Evolutionary conservation across 2,888 invertebrate genomes (phyloP).

Genomic region (Adelognathus sp.): DNA sequence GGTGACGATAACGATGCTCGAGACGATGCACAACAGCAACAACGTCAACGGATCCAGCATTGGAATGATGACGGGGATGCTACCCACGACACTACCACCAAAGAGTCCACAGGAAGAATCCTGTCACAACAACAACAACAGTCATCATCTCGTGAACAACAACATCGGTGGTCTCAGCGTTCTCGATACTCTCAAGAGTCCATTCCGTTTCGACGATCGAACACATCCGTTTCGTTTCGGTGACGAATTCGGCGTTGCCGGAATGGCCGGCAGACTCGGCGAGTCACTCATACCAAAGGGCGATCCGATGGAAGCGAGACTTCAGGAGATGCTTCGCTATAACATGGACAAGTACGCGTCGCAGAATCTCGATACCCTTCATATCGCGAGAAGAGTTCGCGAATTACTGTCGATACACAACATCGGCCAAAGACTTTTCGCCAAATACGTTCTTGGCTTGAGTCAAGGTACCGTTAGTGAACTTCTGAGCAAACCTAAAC

Average conservation of each 20-base stretch:
- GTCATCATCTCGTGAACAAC: slow-evolving; percentile 81
- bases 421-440: slow-evolving; percentile 99
- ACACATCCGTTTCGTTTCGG: slow-evolving; percentile 91
- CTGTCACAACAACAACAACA: slow-evolving; percentile 80
- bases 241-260: slow-evolving; percentile 91
- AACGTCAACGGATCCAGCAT: slow-evolving; percentile 55
- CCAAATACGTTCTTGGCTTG: slow-evolving; percentile 98
- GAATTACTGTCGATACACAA: slow-evolving; percentile 98
- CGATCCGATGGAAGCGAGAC: slow-evolving; percentile 95
- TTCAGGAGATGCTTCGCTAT: slow-evolving; percentile 96
- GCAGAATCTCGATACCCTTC: slow-evolving; percentile 96
- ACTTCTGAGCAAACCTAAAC: slow-evolving; percentile 98
- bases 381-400: slow-evolving; percentile 95
- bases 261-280: slow-evolving; percentile 92
- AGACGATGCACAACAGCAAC: slow-evolving; percentile 59
- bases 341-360: slow-evolving; percentile 98
- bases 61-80: slow-evolving; percentile 52
- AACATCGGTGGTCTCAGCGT: slow-evolving; percentile 80
- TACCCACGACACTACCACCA: slow-evolving; percentile 80
- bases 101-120: slow-evolving; percentile 82
- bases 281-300: slow-evolving; percentile 96
- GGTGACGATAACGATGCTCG: slow-evolving; percentile 64
- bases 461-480: slow-evolving; percentile 99
- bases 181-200: slow-evolving; percentile 84
- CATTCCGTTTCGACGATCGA: slow-evolving; percentile 92